A percentile compares a stretch with the other conserved stretches of the same genome.
Evolutionary conservation across 2,888 invertebrate genomes (phyloP).

Genomic region (Cancer borealis): DNA sequence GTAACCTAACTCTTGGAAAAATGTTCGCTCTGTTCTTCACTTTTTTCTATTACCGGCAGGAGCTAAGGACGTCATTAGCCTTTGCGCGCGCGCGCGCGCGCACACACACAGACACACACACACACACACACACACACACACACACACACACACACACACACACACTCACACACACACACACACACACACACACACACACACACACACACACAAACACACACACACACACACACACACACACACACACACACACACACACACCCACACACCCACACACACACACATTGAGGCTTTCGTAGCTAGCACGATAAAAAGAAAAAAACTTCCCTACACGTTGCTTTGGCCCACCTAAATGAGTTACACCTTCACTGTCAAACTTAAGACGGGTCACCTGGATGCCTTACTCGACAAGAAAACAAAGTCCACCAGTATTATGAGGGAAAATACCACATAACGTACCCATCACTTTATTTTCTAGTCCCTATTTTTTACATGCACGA

Average conservation of each 20-base stretch:
- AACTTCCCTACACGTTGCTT: background rate
- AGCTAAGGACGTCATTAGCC: background rate
- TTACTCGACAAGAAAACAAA: background rate
- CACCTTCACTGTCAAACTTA: background rate
- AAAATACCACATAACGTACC: background rate
- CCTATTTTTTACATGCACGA: background rate
- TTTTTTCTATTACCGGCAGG: background rate
- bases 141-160: too few relatives aligned
- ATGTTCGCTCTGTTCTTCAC: background rate
- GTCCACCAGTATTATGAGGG: background rate
- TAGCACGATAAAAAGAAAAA: background rate
- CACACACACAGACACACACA: too few relatives aligned
- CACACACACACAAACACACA: too few relatives aligned
- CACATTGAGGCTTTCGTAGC: background rate
- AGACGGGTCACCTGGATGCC: background rate
- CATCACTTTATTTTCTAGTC: background rate
- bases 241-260: too few relatives aligned
- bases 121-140: too few relatives aligned
- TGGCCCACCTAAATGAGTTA: background rate
- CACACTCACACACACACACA: too few relatives aligned
- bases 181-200: too few relatives aligned
- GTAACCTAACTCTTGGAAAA: background rate
- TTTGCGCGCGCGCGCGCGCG: too few relatives aligned
- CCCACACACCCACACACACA: too few relatives aligned
- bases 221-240: too few relatives aligned